phyloP scores from a whole-genome alignment of 2,113 vertebrate genomes.

The Proteles cristata region DNA sequence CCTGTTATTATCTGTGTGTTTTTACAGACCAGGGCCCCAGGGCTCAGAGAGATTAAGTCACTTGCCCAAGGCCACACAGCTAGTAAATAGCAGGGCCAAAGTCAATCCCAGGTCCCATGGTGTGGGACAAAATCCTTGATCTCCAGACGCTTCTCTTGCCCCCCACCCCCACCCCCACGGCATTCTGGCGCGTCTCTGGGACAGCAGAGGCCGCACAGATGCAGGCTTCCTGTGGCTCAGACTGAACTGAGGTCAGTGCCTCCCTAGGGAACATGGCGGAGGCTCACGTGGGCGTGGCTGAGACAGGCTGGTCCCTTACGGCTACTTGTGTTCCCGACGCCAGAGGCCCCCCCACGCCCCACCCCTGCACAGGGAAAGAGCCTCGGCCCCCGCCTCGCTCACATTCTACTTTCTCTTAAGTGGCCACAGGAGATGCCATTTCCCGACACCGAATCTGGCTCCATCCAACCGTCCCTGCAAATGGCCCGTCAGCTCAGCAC shows the following conservation, averaged over 20 bases:
- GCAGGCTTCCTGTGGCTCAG: rapidly evolving
- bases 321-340: rapidly evolving
- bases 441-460: not conserved
- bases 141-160: not conserved
- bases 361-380: rapidly evolving
- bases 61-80: not conserved
- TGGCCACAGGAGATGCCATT: not conserved
- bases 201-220: rapidly evolving
- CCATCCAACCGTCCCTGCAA: not conserved
- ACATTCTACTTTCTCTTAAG: not conserved
- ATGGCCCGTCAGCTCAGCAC: not conserved
- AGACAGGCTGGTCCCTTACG: rapidly evolving
- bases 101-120: not conserved
- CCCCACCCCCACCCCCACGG: too few species aligned
- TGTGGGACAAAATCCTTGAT: not conserved
- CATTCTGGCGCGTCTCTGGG: not conserved
- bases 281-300: rapidly evolving
- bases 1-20: too few species aligned
- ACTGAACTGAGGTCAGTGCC: rapidly evolving
- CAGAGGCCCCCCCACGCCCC: rapidly evolving
- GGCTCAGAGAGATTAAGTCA: not conserved
- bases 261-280: rapidly evolving
- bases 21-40: not conserved
- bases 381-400: not conserved
- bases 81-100: not conserved